These are phyloP conservation scores for Amphimallon solstitiale DNA, from an alignment of 2,888 invertebrate genomes.

Conservation along the genomic window DNA sequence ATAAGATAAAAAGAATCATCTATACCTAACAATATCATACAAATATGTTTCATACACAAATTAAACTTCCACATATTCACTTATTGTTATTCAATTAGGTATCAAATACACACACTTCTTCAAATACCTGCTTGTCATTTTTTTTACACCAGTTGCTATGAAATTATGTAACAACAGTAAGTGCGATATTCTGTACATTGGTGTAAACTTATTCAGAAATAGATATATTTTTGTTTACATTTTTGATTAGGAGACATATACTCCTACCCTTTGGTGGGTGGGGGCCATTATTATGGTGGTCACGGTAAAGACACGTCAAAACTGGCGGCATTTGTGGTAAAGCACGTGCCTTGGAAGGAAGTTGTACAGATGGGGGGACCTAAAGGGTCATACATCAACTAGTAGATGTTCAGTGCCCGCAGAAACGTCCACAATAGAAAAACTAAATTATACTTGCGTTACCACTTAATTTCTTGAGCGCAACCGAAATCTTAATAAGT, in stretches of 20 bases:
- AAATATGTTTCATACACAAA: too few species aligned
- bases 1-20: too few species aligned
- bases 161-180: constrained; percentile 8
- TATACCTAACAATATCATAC: too few species aligned
- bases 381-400: constrained; percentile 43
- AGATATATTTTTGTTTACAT: constrained; percentile 36
- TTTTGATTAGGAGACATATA: constrained; percentile 37
- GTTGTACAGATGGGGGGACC: constrained; percentile 53
- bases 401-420: constrained; percentile 40
- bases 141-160: constrained; percentile 11
- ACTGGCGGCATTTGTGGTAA: constrained; percentile 46
- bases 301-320: constrained; percentile 49
- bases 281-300: constrained; percentile 38
- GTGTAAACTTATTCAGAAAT: constrained; percentile 20
- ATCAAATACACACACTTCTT: too few species aligned
- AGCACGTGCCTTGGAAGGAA: constrained; percentile 59
- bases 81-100: too few species aligned
- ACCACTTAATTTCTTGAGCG: constrained; percentile 10
- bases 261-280: constrained; percentile 36
- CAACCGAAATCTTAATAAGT: constrained; percentile 20
- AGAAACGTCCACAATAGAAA: constrained; percentile 29
- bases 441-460: constrained; percentile 8
- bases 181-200: neutral
- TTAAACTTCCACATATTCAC: too few species aligned
- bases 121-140: neutral